Evolutionary conservation across 1,140 invertebrate species (phyloP).

Genomic region (Drosophila nikananu): DNA sequence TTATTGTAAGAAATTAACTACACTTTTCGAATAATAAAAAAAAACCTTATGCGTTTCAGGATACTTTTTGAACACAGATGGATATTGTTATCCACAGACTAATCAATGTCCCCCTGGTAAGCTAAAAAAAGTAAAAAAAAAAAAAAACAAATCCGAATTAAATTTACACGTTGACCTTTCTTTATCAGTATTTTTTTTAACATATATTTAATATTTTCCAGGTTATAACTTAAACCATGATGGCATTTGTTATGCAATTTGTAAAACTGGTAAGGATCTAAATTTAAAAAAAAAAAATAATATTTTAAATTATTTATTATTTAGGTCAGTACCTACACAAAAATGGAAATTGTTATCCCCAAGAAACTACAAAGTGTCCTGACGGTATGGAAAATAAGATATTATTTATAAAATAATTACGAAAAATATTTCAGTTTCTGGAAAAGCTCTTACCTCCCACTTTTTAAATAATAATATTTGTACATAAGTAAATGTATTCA

Average conservation of each 20-base stretch:
- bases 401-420: neutral
- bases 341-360: constrained; percentile 16
- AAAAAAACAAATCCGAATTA: no score
- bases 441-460: no score
- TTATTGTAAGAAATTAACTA: neutral
- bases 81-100: constrained; percentile 12
- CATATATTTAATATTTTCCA: neutral
- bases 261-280: neutral
- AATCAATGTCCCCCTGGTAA: constrained; percentile 8
- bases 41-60: neutral
- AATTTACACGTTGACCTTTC: no score
- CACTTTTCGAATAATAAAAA: neutral
- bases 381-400: neutral
- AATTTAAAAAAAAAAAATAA: no score
- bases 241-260: constrained; percentile 2
- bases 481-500: neutral
- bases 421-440: no score
- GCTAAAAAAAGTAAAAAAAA: neutral
- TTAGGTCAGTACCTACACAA: constrained; percentile 27
- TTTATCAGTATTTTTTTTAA: no score
- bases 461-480: neutral
- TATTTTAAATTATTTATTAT: neutral
- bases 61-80: neutral
- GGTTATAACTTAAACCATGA: neutral
- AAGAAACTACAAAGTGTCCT: neutral